Base-by-base conservation (phyloP, 2,113 vertebrate species). In the Papio anubis region DNA sequence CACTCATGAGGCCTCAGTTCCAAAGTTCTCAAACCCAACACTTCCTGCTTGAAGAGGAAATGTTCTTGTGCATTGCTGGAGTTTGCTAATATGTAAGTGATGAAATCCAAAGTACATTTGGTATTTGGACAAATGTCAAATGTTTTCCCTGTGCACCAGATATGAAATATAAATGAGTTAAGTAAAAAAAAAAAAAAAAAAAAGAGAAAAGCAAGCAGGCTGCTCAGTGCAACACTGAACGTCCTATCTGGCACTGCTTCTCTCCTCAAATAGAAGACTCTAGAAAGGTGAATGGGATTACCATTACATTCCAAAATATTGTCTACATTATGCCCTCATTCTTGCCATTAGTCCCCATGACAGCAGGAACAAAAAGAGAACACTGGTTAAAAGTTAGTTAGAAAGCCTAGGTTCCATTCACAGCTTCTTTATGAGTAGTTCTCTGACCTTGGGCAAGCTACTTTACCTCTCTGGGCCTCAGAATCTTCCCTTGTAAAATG, bases 71-170 rank as follows among this genome's bases (percentile, higher is more conserved):
- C 6, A 2, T 81, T 79, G 43, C 59, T 79, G 18, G 13, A 81
- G 88, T 92, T 93, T 79, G n/a, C 80, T 96, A 90, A 92, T 84
- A 79, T 5, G 40, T 72, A 96, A 95, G 72, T 55, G 82, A 94
- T 88, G 6, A 97, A 97, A 94, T 92, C 57, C 72, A 73, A 96
- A 82, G 87, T 88, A 68, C 75, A 93, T 96, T 79, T 98, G 95
- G 79, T 97, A 95, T 91, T 90, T 97, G 95, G 83, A 92, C 70
- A 97, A 94, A 97, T 96, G 89, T 95, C 86, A 97, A 84, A 93
- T 93, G 81, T 92, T 96, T 97, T 96, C 90, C 43, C 52, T 96
- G 48, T 2, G 45, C 18, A 82, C 76, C 32, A 85, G 14, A 78
- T 81, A 96, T 95, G 59, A 97, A 97, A 96, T 95, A 97, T 81